A percentile compares a stretch with the other conserved stretches of the same genome.
Conservation (phyloP, 2,888 invertebrate species). For the Miltochrista miniata region DNA sequence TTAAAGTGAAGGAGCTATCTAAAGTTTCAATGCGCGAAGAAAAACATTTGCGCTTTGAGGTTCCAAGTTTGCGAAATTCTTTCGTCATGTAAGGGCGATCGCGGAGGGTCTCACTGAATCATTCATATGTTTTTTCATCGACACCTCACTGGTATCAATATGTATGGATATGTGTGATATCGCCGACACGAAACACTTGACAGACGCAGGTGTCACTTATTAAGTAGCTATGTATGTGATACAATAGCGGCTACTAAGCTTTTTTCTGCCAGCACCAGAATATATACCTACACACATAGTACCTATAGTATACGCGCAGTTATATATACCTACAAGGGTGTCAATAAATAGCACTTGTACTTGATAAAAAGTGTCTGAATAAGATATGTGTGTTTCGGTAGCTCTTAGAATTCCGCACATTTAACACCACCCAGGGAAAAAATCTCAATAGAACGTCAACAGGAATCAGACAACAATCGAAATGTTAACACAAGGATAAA, state of each 20-base stretch:
- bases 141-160: slow-evolving; percentile 79
- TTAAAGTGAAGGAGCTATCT: slow-evolving; percentile 80
- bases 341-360: slow-evolving; percentile 21
- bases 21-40: slow-evolving; percentile 60
- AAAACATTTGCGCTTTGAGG: slow-evolving; percentile 69
- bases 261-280: slow-evolving; percentile 1
- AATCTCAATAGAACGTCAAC: slow-evolving; percentile 48
- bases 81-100: slow-evolving; percentile 70
- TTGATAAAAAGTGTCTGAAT: slow-evolving; percentile 30
- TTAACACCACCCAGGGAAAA: slow-evolving; percentile 62
- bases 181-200: slow-evolving; percentile 50
- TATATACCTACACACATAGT: background rate
- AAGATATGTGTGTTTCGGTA: slow-evolving; percentile 38
- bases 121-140: slow-evolving; percentile 78
- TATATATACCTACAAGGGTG: background rate
- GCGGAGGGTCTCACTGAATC: slow-evolving; percentile 77
- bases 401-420: slow-evolving; percentile 60
- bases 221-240: slow-evolving; percentile 5
- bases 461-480: slow-evolving; percentile 71
- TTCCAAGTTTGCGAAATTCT: slow-evolving; percentile 74
- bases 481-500: slow-evolving; percentile 65
- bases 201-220: slow-evolving; percentile 30
- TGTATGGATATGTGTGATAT: slow-evolving; percentile 71
- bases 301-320: too few species aligned
- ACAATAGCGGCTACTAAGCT: slow-evolving; percentile 7